These are phyloP conservation scores for Caenorhabditis auriculariae DNA, from an alignment of 2,888 invertebrate genomes.

Conservation along the genomic window DNA sequence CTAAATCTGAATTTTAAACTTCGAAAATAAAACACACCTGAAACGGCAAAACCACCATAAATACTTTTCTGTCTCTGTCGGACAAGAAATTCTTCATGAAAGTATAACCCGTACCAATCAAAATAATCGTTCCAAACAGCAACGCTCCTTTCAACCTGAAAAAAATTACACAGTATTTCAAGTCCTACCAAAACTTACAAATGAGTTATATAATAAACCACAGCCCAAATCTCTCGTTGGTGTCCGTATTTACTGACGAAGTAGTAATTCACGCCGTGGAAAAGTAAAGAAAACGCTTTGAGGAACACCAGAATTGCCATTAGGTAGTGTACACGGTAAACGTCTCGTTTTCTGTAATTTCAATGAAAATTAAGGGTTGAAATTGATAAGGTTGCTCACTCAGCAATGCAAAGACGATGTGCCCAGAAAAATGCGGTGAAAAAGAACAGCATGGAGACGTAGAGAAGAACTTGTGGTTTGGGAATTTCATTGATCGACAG, in stretches of 20 bases:
- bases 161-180: not conserved
- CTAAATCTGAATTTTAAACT: too few species aligned
- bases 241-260: conserved; percentile 89
- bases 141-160: conserved; percentile 83
- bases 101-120: conserved; percentile 98
- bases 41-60: conserved; percentile 93
- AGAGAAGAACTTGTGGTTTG: conserved; percentile 84
- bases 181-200: conserved; percentile 73
- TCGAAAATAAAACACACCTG: conserved; percentile 77
- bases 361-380: not conserved
- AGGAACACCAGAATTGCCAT: conserved; percentile 91
- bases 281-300: conserved; percentile 79
- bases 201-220: conserved; percentile 95
- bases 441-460: conserved; percentile 86
- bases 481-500: conserved; percentile 81
- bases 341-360: conserved; percentile 63
- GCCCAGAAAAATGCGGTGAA: conserved; percentile 89
- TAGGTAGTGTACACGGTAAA: conserved; percentile 92
- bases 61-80: conserved; percentile 92
- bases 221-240: conserved; percentile 95
- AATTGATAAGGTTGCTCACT: conserved; percentile 52
- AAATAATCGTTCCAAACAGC: conserved; percentile 89
- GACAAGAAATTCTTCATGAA: conserved; percentile 96
- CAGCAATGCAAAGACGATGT: conserved; percentile 76
- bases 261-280: conserved; percentile 81